Conservation (phyloP, 1,140 invertebrate genomes). For the Drosophila rhopaloa region DNA sequence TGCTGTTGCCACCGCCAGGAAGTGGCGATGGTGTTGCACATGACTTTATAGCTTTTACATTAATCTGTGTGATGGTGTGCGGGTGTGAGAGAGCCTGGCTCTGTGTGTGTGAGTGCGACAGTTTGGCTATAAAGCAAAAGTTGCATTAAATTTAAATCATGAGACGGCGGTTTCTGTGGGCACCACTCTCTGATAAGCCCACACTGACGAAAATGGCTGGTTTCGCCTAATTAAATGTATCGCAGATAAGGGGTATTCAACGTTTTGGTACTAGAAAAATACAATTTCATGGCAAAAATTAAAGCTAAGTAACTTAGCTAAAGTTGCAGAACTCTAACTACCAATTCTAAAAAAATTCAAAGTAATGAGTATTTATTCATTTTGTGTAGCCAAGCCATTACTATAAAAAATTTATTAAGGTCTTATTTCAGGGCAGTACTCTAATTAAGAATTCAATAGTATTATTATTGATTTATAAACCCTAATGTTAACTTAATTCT, state of each 20-base stretch:
- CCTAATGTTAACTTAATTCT: no score
- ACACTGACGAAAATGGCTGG: slow-evolving; percentile 17
- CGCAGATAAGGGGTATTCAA: no score
- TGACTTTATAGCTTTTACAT: slow-evolving; percentile 73
- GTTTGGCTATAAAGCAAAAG: slow-evolving; percentile 63
- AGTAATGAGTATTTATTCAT: no score
- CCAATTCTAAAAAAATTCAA: no score
- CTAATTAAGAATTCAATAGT: no score
- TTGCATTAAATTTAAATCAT: slow-evolving; percentile 78
- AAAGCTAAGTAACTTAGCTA: no score
- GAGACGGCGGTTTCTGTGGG: slow-evolving; percentile 64
- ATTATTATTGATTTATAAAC: no score
- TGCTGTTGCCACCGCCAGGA: slow-evolving; percentile 46
- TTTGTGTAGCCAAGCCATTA: no score
- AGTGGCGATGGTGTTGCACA: slow-evolving; percentile 69
- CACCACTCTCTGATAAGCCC: slow-evolving; percentile 19
- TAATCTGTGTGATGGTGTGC: slow-evolving; percentile 23
- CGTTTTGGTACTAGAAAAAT: background rate
- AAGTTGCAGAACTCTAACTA: no score
- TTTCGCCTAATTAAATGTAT: background rate
- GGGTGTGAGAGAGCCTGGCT: background rate
- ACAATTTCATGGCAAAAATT: background rate
- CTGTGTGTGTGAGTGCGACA: slow-evolving; percentile 33
- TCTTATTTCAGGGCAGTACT: background rate
- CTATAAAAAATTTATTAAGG: no score